A percentile compares a stretch with the other conserved stretches of the same genome.
Conservation (phyloP, 2,113 vertebrate genomes). For the Columba livia region DNA sequence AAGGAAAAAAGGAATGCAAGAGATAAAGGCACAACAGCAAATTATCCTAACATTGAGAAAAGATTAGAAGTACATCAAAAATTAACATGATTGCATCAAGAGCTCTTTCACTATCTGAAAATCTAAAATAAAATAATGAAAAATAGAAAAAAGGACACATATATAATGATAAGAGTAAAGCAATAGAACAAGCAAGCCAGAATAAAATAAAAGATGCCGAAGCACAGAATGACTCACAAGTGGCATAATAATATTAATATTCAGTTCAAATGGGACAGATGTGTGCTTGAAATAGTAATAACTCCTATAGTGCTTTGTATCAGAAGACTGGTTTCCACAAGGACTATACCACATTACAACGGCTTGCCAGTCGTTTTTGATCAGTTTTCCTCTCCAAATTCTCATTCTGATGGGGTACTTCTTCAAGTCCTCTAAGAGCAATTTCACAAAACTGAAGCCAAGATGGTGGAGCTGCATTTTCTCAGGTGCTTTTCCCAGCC, state of each 20-base stretch:
- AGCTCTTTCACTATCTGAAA: neutral
- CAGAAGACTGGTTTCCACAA: neutral
- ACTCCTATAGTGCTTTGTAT: neutral
- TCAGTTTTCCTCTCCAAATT: neutral
- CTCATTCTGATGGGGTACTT: neutral
- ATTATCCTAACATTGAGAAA: neutral
- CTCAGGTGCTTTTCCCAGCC: neutral
- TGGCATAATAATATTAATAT: neutral
- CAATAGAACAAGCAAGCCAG: neutral
- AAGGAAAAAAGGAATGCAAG: conserved; percentile 27
- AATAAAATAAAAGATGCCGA: neutral
- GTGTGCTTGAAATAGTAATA: neutral
- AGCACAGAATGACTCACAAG: neutral
- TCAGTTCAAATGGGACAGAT: neutral
- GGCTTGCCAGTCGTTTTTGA: neutral
- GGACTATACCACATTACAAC: neutral
- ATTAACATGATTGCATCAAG: conserved; percentile 16
- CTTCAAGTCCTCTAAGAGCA: neutral
- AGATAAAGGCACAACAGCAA: conserved; percentile 36
- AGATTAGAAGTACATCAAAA: conserved; percentile 21
- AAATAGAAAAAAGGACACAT: neutral
- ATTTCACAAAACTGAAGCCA: neutral
- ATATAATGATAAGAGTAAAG: neutral
- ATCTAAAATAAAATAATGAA: neutral
- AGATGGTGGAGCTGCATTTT: neutral